phyloP scores from a whole-genome alignment of 2,797 vertebrate species.

The Aplochiton taeniatus region DNA sequence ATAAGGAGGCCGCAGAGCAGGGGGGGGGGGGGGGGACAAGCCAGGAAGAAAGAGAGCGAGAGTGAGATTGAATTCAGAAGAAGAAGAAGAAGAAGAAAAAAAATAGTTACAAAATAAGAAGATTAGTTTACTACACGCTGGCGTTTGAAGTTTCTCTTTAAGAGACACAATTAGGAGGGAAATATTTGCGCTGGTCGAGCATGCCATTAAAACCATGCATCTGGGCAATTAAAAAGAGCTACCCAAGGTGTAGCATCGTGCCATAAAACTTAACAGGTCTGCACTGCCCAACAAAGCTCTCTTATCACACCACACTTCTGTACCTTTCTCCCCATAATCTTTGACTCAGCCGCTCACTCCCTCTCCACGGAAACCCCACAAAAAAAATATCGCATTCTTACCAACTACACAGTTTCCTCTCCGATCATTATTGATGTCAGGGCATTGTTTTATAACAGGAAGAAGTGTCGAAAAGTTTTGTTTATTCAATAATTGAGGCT shows the following conservation, averaged over 20 bases:
- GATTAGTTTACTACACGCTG: conserved; percentile 64
- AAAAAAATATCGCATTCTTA: no score
- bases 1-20: conserved; percentile 22
- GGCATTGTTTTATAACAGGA: no score
- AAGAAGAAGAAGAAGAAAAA: conserved; percentile 28
- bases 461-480: no score
- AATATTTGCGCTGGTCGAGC: conserved; percentile 62
- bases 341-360: conserved; percentile 9
- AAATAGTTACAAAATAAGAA: conserved; percentile 63
- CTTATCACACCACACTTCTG: conserved; percentile 60
- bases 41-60: conserved; percentile 7
- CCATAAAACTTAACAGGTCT: conserved; percentile 79
- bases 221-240: conserved; percentile 76
- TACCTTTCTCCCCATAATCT: conserved; percentile 43
- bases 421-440: no score
- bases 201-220: conserved; percentile 71
- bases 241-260: conserved; percentile 72
- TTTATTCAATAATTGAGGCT: no score
- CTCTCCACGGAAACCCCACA: conserved; percentile 22
- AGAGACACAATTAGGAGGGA: conserved; percentile 75
- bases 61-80: conserved; percentile 10
- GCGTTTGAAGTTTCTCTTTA: conserved; percentile 74
- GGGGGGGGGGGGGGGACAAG: conserved; percentile 4
- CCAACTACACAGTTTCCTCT: conserved; percentile 12
- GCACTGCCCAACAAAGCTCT: conserved; percentile 58